Conservation (phyloP, 2,888 invertebrate genomes). For the Thera britannica region DNA sequence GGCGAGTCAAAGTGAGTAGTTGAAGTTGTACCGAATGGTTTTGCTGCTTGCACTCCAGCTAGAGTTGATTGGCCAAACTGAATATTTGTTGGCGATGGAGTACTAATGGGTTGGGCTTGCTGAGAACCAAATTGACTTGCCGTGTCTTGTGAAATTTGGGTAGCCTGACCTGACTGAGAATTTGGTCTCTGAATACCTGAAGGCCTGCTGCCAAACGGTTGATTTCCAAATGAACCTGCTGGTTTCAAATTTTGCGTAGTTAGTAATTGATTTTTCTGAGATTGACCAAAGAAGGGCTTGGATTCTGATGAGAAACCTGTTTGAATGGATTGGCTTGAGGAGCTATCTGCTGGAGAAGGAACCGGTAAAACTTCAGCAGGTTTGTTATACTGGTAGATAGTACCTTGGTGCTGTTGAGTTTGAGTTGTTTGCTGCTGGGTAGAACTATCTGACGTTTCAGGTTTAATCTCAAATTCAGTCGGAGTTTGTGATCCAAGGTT, state of each 20-base stretch:
- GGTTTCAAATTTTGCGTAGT: constrained; percentile 16
- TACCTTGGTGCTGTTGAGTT: constrained; percentile 47
- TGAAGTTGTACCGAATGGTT: constrained; percentile 33
- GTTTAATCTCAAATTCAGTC: constrained; percentile 21
- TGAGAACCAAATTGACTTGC: constrained; percentile 35
- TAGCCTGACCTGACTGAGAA: constrained; percentile 1
- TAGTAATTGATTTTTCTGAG: constrained; percentile 12
- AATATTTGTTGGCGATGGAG: constrained; percentile 2
- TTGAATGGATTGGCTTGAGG: constrained; percentile 34
- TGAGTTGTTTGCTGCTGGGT: constrained; percentile 19
- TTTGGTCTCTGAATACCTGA: constrained; percentile 5
- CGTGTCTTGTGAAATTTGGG: neutral
- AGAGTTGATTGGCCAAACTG: constrained; percentile 33
- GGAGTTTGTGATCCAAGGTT: constrained; percentile 33
- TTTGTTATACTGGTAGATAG: constrained; percentile 68
- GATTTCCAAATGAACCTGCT: neutral
- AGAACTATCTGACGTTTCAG: constrained; percentile 13
- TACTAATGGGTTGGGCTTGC: constrained; percentile 22
- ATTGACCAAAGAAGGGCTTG: constrained; percentile 18
- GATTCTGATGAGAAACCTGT: constrained; percentile 16
- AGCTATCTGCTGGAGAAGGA: constrained; percentile 39
- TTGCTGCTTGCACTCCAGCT: constrained; percentile 38
- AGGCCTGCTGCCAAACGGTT: constrained; percentile 8
- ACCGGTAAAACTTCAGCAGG: constrained; percentile 55
- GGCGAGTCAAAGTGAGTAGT: constrained; percentile 34